Evolutionary conservation across 2,113 vertebrate genomes (phyloP), one percentile per base, ranked within the genome.

Genomic region (Perca flavescens): DNA sequence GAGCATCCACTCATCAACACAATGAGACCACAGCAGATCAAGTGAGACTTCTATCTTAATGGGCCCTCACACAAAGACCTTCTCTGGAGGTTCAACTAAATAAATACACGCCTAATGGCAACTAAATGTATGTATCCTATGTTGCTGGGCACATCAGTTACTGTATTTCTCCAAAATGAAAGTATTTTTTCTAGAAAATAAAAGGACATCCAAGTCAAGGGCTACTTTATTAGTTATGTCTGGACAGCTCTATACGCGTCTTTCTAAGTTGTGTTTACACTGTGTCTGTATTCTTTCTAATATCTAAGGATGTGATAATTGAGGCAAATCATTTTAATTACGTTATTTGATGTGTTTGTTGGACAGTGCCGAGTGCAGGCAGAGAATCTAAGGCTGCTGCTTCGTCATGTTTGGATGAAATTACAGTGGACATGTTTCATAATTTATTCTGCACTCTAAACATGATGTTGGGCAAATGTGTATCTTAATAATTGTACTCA

Each of bases 341-440:
- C 16, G 28, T n/a, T 25, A 25, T 54, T n/a, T 72, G 60, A 58
- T 80, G 46, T 47, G 13, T 54, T 46, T 65, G 19, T 19, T 17
- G 7, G 54, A 4, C 43, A 14, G 22, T 34, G 28, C 36, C 36
- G 22, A 14, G 22, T 34, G 28, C 49, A 54, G 22, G 36, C 54
- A 63, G 50, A 65, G 22, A 68, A 7, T 25, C 57, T 43, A 12
- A 28, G 62, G 7, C 66, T 34, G 21, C 56, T 57, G 49, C 57
- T 70, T 84, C 56, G 36, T 67, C 54, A 25, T 25, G 40, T 62
- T 53, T 69, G 34, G 10, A 36, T 40, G 31, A 25, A 47, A 71
- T 66, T 46, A 67, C 22, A 46, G 56, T 47, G 40, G 62, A 56
- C n/a, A n/a, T 21, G 9, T 43, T 31, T 61, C 21, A 53, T 53